Conservation (phyloP, 2,113 vertebrate genomes). For the Antigone vipio region DNA sequence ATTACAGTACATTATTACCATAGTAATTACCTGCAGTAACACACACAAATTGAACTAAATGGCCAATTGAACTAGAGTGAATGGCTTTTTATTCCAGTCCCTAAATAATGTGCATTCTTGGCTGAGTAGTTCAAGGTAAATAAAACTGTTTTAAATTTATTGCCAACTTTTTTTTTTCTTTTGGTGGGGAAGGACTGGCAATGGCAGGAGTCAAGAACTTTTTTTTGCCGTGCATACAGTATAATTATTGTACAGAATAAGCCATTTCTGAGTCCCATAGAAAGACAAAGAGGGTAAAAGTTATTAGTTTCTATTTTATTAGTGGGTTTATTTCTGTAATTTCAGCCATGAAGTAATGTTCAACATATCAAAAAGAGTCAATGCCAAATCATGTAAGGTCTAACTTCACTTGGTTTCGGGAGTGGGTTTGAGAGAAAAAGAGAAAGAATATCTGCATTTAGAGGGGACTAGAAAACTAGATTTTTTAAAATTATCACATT, state of each 20-base stretch:
- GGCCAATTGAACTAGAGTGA: constrained; percentile 77
- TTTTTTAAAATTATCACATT: background rate
- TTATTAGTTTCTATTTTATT: constrained; percentile 15
- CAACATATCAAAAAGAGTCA: background rate
- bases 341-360: constrained; percentile 14
- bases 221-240: background rate
- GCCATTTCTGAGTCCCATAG: background rate
- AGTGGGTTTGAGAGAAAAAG: background rate
- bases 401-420: background rate
- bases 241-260: background rate
- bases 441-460: background rate
- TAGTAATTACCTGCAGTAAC: constrained; percentile 78
- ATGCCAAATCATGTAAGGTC: background rate
- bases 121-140: constrained; percentile 72
- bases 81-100: constrained; percentile 76
- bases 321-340: background rate
- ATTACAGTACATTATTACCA: constrained; percentile 67
- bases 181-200: background rate
- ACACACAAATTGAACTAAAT: constrained; percentile 77
- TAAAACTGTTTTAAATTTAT: constrained; percentile 57
- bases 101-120: constrained; percentile 77
- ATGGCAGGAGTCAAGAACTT: background rate
- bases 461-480: background rate
- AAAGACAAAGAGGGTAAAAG: constrained; percentile 22
- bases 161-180: background rate